phyloP scores from a whole-genome alignment of 1,140 invertebrate genomes.

The Meloidogyne floridensis region DNA sequence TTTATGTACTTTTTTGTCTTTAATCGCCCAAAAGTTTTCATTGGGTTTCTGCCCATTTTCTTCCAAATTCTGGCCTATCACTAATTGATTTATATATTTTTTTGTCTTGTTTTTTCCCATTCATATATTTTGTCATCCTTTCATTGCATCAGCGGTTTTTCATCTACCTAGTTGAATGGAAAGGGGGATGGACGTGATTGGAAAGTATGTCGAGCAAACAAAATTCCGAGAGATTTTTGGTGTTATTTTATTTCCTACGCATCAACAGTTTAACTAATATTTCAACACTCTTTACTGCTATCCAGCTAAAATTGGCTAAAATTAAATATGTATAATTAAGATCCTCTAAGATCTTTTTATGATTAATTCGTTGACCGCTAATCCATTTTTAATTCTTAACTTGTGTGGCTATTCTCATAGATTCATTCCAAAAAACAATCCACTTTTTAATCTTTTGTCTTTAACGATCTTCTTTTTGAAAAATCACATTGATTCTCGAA shows the following conservation, averaged over 20 bases:
- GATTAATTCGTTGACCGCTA: too few species aligned
- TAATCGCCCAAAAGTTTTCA: not conserved
- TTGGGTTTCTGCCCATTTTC: too few species aligned
- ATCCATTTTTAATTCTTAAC: too few species aligned
- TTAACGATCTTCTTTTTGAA: too few species aligned
- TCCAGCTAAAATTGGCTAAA: not conserved
- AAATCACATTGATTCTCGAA: too few species aligned
- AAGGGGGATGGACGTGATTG: not conserved
- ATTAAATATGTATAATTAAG: too few species aligned
- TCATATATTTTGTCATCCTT: not conserved
- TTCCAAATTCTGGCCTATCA: not conserved
- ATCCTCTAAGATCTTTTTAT: too few species aligned
- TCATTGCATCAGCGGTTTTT: not conserved
- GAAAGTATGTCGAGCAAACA: not conserved
- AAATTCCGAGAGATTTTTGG: not conserved
- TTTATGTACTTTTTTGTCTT: not conserved
- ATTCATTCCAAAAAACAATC: too few species aligned
- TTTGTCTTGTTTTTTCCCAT: too few species aligned
- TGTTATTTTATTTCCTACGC: not conserved
- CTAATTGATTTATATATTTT: not conserved
- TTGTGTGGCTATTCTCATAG: too few species aligned
- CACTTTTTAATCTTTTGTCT: too few species aligned
- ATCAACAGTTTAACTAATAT: not conserved
- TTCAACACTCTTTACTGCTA: not conserved
- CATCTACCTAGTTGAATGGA: not conserved